Evolutionary conservation across 2,113 vertebrate species (phyloP).

Genomic region (Phylloscopus trochiloides): DNA sequence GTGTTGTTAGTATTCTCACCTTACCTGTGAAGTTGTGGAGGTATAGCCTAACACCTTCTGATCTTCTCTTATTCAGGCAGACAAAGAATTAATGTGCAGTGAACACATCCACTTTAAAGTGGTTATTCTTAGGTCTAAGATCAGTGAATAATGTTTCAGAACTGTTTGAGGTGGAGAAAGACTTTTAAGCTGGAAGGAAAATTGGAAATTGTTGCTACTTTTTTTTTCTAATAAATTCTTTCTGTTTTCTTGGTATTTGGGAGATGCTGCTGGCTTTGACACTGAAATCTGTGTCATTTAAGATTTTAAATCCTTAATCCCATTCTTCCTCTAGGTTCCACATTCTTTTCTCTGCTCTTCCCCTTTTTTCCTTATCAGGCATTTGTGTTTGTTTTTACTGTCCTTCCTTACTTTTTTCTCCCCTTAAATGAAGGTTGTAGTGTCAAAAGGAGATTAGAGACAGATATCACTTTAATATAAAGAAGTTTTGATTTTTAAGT

Average conservation of each 20-base stretch:
- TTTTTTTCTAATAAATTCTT: background rate
- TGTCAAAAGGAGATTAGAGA: background rate
- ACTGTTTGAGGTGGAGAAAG: background rate
- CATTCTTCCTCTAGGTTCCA: background rate
- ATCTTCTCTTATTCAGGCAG: background rate
- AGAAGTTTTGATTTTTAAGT: background rate
- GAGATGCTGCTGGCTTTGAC: background rate
- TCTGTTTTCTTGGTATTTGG: background rate
- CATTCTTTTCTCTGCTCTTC: background rate
- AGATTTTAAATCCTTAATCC: background rate
- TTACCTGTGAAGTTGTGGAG: slow-evolving; percentile 60
- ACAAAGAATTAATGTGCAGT: slow-evolving; percentile 35
- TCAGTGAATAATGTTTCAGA: background rate
- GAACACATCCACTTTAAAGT: background rate
- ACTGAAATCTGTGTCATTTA: background rate
- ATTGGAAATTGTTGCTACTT: background rate
- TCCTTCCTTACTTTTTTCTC: fast-evolving
- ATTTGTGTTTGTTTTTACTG: background rate
- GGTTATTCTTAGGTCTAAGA: background rate
- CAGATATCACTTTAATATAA: background rate
- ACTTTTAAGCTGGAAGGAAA: background rate
- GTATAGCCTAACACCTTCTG: slow-evolving; percentile 30
- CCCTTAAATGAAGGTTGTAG: background rate
- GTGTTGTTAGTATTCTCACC: slow-evolving; percentile 35
- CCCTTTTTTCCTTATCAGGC: background rate